Evolutionary conservation across 2,113 vertebrate species (phyloP).

Genomic region (Cercocebus atys): DNA sequence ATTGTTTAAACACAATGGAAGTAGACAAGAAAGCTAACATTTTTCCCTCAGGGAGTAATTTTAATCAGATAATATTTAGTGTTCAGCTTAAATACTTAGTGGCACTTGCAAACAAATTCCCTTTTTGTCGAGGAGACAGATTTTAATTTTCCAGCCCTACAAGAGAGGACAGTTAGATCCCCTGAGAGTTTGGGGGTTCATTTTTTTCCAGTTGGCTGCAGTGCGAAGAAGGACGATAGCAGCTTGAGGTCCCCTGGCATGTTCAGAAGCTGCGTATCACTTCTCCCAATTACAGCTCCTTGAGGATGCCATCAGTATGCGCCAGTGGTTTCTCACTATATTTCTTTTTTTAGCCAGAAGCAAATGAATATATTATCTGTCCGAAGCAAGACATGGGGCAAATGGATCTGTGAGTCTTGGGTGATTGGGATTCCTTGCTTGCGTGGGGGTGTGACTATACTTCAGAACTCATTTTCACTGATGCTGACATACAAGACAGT

Average conservation of each 20-base stretch:
- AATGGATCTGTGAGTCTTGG: slow-evolving; percentile 70
- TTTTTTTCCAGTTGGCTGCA: slow-evolving; percentile 47
- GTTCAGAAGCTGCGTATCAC: not conserved
- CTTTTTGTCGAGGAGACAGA: not conserved
- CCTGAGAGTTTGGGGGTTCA: slow-evolving; percentile 11
- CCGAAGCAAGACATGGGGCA: slow-evolving; percentile 77
- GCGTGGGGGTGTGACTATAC: slow-evolving; percentile 80
- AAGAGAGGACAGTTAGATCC: not conserved
- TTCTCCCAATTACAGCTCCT: slow-evolving; percentile 78
- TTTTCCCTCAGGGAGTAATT: not conserved
- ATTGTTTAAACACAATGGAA: not conserved
- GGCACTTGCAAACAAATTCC: not conserved
- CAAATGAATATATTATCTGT: slow-evolving; percentile 85
- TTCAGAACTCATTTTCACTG: slow-evolving; percentile 84
- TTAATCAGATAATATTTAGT: slow-evolving; percentile 58
- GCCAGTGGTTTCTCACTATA: slow-evolving; percentile 61
- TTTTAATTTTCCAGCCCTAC: slow-evolving; percentile 44
- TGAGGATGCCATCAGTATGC: slow-evolving; percentile 81
- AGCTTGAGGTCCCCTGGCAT: slow-evolving; percentile 20
- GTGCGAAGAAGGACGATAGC: not conserved
- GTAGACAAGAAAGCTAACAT: not conserved
- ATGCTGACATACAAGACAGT: slow-evolving; percentile 80
- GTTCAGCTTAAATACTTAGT: not conserved
- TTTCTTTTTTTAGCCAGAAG: slow-evolving; percentile 80
- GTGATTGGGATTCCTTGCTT: slow-evolving; percentile 83